Percentiles rank a stretch among this genome's conserved stretches.
Evolutionary conservation across 2,888 invertebrate species (phyloP).

Genomic region (Nomada ruficornis): DNA sequence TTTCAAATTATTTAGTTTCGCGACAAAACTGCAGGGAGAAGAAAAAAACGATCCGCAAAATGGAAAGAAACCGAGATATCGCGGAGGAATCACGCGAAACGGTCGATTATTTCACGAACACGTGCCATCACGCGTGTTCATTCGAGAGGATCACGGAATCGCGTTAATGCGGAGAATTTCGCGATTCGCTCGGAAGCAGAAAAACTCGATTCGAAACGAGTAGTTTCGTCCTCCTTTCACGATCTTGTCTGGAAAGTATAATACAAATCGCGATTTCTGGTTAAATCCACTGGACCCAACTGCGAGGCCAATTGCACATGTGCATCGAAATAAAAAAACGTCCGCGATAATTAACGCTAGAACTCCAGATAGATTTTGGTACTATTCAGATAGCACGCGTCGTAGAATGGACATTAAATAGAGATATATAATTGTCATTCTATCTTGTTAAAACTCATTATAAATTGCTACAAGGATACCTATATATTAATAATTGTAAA

Average conservation of each 20-base stretch:
- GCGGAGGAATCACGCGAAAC: conserved; percentile 27
- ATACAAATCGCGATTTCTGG: neutral
- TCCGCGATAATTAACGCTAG: neutral
- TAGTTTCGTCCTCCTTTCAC: conserved; percentile 41
- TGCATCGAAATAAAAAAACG: conserved; percentile 6
- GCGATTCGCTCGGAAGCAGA: conserved; percentile 4
- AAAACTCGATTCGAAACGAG: neutral
- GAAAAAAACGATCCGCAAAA: conserved; percentile 1
- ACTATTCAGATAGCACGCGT: no score
- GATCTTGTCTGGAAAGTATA: conserved; percentile 21
- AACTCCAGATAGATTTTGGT: no score
- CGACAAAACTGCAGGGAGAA: neutral
- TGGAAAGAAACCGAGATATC: conserved; percentile 7
- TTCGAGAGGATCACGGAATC: conserved; percentile 13
- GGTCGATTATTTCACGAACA: conserved; percentile 49
- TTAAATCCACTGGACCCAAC: conserved; percentile 21
- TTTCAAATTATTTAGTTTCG: neutral
- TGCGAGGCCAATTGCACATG: conserved; percentile 26
- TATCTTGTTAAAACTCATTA: no score
- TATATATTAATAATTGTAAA: no score
- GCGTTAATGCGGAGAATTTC: conserved; percentile 9
- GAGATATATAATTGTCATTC: no score
- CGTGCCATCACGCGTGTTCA: conserved; percentile 48
- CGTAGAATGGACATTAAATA: no score
- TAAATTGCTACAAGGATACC: no score